Evolutionary conservation across 1,140 invertebrate genomes (phyloP).

Genomic region (Scaptomyza montana): DNA sequence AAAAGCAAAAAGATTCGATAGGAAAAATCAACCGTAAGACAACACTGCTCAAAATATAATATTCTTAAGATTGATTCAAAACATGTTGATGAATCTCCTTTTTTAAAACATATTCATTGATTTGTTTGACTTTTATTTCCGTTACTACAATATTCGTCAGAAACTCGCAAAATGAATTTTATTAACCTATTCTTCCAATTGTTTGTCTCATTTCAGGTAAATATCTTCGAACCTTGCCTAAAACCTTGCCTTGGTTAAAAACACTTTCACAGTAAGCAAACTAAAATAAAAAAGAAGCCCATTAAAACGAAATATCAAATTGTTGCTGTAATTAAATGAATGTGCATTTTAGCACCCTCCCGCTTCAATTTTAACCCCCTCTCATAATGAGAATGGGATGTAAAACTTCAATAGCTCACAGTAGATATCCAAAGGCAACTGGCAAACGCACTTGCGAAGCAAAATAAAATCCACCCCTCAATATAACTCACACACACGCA

Average conservation of each 20-base stretch:
- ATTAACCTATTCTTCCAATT: constrained; percentile 14
- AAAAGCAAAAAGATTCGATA: too few relatives aligned
- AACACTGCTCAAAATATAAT: too few relatives aligned
- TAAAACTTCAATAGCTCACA: constrained; percentile 57
- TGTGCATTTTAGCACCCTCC: constrained; percentile 41
- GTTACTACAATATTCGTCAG: too few relatives aligned
- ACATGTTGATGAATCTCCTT: too few relatives aligned
- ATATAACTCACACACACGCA: constrained; percentile 16
- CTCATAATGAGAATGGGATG: constrained; percentile 9
- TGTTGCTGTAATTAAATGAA: constrained; percentile 60
- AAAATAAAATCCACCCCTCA: constrained; percentile 64
- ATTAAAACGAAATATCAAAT: constrained; percentile 24
- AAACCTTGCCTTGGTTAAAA: background rate
- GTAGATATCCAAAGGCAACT: background rate
- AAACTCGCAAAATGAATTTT: background rate
- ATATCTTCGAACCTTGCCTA: constrained; percentile 1
- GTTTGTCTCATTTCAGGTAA: constrained; percentile 60
- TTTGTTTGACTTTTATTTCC: too few relatives aligned
- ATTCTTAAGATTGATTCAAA: too few relatives aligned
- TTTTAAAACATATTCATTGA: too few relatives aligned
- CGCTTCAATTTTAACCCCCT: constrained; percentile 10
- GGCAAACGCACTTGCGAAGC: constrained; percentile 17
- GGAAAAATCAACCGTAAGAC: too few relatives aligned
- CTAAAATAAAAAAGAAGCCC: constrained; percentile 5
- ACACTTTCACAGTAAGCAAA: constrained; percentile 11